phyloP scores from a whole-genome alignment of 2,888 invertebrate species.

The Cyrtodaria siliqua region DNA sequence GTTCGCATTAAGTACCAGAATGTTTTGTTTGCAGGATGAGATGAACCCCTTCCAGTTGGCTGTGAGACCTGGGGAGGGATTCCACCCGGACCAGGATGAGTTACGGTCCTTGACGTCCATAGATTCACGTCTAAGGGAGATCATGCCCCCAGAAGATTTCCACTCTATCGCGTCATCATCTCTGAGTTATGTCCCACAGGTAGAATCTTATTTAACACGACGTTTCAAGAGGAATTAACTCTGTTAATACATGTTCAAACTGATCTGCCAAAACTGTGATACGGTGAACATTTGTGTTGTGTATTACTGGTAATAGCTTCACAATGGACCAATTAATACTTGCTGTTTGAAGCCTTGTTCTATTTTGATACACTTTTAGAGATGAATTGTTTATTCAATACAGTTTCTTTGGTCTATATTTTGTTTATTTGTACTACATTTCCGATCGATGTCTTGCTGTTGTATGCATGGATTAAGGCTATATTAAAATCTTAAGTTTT shows the following conservation, averaged over 20 bases:
- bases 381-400: too few species aligned
- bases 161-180: conserved; percentile 62
- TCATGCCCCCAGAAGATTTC: conserved; percentile 81
- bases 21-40: conserved; percentile 40
- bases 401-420: too few species aligned
- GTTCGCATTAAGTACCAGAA: too few species aligned
- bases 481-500: too few species aligned
- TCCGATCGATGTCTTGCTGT: too few species aligned
- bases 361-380: too few species aligned
- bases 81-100: conserved; percentile 74
- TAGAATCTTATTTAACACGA: conserved; percentile 61
- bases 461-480: too few species aligned
- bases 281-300: neutral
- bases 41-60: conserved; percentile 74
- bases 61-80: conserved; percentile 79
- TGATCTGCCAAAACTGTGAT: neutral
- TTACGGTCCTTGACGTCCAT: conserved; percentile 74
- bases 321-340: too few species aligned
- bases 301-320: too few species aligned
- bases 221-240: conserved; percentile 50
- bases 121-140: conserved; percentile 75
- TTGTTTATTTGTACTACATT: too few species aligned
- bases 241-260: neutral
- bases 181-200: conserved; percentile 62
- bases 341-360: too few species aligned